phyloP scores from a whole-genome alignment of 2,113 vertebrate genomes.

The Lates calcarifer region DNA sequence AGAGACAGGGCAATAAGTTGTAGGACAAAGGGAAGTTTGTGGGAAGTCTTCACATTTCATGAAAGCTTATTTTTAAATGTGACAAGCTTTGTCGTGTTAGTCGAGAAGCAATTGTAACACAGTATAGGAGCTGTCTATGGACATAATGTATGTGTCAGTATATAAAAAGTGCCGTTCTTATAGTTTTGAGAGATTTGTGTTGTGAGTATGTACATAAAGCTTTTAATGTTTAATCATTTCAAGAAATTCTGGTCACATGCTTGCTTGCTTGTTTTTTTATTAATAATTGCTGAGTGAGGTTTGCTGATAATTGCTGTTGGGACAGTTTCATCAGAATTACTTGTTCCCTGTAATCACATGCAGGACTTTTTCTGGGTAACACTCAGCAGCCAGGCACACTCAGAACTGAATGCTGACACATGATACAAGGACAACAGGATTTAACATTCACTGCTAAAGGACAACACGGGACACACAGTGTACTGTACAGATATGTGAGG shows the following conservation, averaged over 20 bases:
- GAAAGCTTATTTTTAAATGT: slow-evolving; percentile 65
- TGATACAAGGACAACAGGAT: slow-evolving; percentile 53
- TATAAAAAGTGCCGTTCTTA: slow-evolving; percentile 5
- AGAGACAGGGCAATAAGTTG: slow-evolving; percentile 74
- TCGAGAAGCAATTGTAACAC: slow-evolving; percentile 32
- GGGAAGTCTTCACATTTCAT: slow-evolving; percentile 70
- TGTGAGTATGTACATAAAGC: slow-evolving; percentile 1
- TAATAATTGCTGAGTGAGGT: background rate
- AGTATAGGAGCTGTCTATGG: slow-evolving; percentile 30
- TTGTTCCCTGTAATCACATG: slow-evolving; percentile 8
- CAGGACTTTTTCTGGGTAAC: slow-evolving; percentile 21
- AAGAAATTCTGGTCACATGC: background rate
- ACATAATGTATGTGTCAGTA: slow-evolving; percentile 28
- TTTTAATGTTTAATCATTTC: slow-evolving; percentile 10
- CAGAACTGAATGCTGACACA: slow-evolving; percentile 43
- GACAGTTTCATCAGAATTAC: slow-evolving; percentile 1
- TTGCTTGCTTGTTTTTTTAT: background rate
- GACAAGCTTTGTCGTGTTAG: slow-evolving; percentile 53
- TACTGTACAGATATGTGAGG: slow-evolving; percentile 27
- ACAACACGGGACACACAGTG: slow-evolving; percentile 47
- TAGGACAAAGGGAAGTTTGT: slow-evolving; percentile 77
- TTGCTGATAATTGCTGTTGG: background rate
- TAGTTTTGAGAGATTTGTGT: slow-evolving; percentile 6
- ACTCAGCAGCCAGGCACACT: slow-evolving; percentile 21
- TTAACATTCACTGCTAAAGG: slow-evolving; percentile 38